phyloP scores from a whole-genome alignment of 2,113 vertebrate species.

The Trichechus manatus region DNA sequence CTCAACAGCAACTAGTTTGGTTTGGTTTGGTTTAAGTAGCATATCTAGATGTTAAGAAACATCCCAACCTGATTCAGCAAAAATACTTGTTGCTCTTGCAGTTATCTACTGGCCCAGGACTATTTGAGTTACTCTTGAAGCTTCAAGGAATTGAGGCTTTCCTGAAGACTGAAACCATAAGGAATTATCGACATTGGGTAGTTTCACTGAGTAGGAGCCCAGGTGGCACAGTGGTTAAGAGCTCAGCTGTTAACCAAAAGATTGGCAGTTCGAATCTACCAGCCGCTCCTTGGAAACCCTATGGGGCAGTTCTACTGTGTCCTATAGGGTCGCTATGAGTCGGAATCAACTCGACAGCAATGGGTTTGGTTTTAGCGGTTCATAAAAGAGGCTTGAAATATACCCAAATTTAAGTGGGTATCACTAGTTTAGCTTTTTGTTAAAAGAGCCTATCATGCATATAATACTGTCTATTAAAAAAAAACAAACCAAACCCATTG shows the following conservation, averaged over 20 bases:
- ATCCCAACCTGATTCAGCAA: not conserved
- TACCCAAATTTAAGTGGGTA: not conserved
- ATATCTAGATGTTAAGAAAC: not conserved
- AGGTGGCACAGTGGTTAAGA: no score
- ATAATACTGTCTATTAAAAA: not conserved
- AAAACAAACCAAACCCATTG: no score
- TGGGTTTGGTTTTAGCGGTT: not conserved
- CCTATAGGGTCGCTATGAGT: no score
- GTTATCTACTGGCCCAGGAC: not conserved
- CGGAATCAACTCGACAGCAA: no score
- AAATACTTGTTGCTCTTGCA: not conserved
- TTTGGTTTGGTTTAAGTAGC: not conserved
- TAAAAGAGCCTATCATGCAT: not conserved
- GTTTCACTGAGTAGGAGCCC: not conserved
- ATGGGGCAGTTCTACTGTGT: no score
- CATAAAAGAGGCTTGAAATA: not conserved
- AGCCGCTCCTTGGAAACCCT: no score
- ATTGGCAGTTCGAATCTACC: no score
- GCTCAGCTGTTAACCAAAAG: no score
- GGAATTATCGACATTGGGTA: not conserved
- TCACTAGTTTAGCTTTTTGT: not conserved
- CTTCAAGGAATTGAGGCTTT: not conserved
- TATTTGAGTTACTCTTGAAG: not conserved
- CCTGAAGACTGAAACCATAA: not conserved
- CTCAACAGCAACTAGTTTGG: not conserved